Base-by-base conservation (phyloP, 2,888 invertebrate genomes). In the Byasa hedistus region DNA sequence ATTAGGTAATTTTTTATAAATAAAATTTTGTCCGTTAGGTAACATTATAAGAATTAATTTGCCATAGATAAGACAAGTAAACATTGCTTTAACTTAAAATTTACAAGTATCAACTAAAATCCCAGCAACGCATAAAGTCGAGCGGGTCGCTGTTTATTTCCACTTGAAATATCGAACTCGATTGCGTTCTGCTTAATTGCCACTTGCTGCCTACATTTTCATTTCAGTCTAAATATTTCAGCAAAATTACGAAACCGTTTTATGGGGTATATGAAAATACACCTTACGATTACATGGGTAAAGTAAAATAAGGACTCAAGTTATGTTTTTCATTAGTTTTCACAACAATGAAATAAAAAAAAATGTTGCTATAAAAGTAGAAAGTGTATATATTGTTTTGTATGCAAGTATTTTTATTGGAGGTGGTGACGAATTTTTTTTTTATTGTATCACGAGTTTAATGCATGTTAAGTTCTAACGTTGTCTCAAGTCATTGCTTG, bases 101-200 rank as follows among this genome's bases (percentile, higher is more conserved):
- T 52, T 52, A n/a, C 3, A 10, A 52, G 52, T 52, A 52, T 7
- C 21, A 52, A 52, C 52, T 52, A 58, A 58, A 58, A 58, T 58
- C 58, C 39, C n/a, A 58, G 54, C 58, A 52, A 52, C 22, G 17
- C 22, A 58, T 58, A 64, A 64, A 54, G 21, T 58, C 52, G 54
- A 54, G 58, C 51, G 23, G 44, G 10, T 36, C 52, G 39, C 64
- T 58, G 39, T 64, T 64, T 64, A 64, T 64, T 64, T 64, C 52
- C 64, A 64, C 58, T 58, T 64, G 52, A 64, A 58, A 58, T 39
- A 58, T 58, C 52, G 54, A 54, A 63, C 48, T 63, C 63, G 63
- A 57, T 57, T 58, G 64, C 36, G 58, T 64, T 64, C 52, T 39
- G 51, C 54, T 58, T 64, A 64, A 64, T 64, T 64, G 58, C 58